Percentiles rank a stretch among this genome's conserved stretches.
These are phyloP conservation scores for Drosophila greeni DNA, from an alignment of 2,888 invertebrate genomes.

Conservation along the genomic window DNA sequence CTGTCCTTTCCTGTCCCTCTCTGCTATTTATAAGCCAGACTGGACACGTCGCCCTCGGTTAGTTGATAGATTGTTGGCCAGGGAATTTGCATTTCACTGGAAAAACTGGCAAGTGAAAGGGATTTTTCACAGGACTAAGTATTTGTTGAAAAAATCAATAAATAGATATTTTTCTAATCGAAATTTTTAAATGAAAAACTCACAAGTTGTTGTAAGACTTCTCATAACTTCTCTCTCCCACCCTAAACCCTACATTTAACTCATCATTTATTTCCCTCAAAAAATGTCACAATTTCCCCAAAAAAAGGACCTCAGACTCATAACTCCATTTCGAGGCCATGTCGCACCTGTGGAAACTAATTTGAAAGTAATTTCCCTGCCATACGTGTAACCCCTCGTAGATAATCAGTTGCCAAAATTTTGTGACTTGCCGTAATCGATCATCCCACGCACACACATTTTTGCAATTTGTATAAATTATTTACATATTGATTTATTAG, in stretches of 20 bases:
- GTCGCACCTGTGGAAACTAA: slow-evolving; percentile 29
- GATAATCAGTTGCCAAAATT: slow-evolving; percentile 13
- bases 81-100: slow-evolving; percentile 11
- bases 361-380: slow-evolving; percentile 27
- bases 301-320: slow-evolving; percentile 6
- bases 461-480: slow-evolving; percentile 64
- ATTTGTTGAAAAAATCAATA: no score
- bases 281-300: background rate
- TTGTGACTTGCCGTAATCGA: slow-evolving; percentile 48
- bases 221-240: no score
- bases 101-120: background rate
- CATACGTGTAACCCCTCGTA: background rate
- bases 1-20: no score
- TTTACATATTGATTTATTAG: slow-evolving; percentile 70
- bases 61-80: slow-evolving; percentile 10
- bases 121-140: background rate
- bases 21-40: slow-evolving; percentile 10
- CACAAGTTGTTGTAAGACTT: no score
- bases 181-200: no score
- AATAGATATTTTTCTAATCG: no score
- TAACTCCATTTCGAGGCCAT: slow-evolving; percentile 3
- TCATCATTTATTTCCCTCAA: background rate
- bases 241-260: background rate
- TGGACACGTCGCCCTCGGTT: slow-evolving; percentile 6
- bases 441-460: slow-evolving; percentile 39